phyloP scores from a whole-genome alignment of 2,888 invertebrate species.

The Creontiades dilutus region DNA sequence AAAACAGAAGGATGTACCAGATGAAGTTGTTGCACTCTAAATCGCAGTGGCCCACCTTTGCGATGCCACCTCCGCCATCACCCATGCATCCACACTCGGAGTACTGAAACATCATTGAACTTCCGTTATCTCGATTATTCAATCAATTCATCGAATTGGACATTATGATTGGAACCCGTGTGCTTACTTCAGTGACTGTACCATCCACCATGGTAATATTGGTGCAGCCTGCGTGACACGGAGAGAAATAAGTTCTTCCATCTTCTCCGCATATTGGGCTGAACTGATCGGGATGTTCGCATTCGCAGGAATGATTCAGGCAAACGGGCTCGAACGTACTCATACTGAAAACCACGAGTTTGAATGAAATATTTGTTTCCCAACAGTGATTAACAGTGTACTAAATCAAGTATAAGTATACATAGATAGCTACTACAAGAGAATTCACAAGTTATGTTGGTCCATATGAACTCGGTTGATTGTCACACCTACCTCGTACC shows the following conservation, averaged over 20 bases:
- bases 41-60: slow-evolving; percentile 89
- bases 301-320: slow-evolving; percentile 84
- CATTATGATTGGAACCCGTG: neutral
- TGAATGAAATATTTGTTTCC: too few species aligned
- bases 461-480: too few species aligned
- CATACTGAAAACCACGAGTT: slow-evolving; percentile 76
- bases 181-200: slow-evolving; percentile 78
- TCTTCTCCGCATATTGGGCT: slow-evolving; percentile 92
- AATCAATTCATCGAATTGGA: neutral
- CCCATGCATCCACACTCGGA: slow-evolving; percentile 80
- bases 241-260: slow-evolving; percentile 90
- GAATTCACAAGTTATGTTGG: too few species aligned
- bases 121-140: too few species aligned
- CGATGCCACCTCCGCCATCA: slow-evolving; percentile 78
- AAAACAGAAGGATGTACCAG: slow-evolving; percentile 90
- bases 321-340: slow-evolving; percentile 82
- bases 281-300: slow-evolving; percentile 85
- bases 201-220: slow-evolving; percentile 82
- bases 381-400: too few species aligned
- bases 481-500: slow-evolving; percentile 76
- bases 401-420: too few species aligned
- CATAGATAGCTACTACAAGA: too few species aligned
- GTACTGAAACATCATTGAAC: slow-evolving; percentile 78
- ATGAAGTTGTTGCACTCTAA: slow-evolving; percentile 89
- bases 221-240: slow-evolving; percentile 93